Evolutionary conservation across 1,140 invertebrate genomes (phyloP).

Genomic region (Caenorhabditis remanei): DNA sequence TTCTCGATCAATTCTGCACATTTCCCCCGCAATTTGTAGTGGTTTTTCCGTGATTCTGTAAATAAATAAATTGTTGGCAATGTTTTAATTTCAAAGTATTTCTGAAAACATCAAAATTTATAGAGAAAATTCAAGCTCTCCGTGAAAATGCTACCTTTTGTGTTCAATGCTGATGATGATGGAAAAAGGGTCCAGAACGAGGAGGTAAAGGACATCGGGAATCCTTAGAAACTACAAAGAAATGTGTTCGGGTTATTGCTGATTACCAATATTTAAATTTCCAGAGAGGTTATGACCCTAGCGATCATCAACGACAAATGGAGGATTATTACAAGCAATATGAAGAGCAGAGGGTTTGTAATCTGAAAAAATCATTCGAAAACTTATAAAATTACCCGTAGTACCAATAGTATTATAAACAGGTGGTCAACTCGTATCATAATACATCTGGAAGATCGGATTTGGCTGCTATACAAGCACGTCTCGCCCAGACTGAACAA

Average conservation of each 20-base stretch:
- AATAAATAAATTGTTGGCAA: neutral
- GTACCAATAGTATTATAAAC: neutral
- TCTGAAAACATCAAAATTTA: constrained; percentile 13
- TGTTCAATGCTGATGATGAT: constrained; percentile 37
- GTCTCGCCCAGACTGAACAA: constrained; percentile 23
- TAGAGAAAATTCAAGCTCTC: neutral
- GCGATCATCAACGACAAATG: constrained; percentile 11
- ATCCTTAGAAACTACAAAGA: neutral
- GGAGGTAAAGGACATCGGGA: constrained; percentile 9
- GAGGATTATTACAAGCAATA: constrained; percentile 48
- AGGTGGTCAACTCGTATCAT: constrained; percentile 3
- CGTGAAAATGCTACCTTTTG: constrained; percentile 46
- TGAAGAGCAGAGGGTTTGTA: constrained; percentile 32
- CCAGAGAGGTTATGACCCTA: constrained; percentile 12
- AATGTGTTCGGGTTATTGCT: neutral
- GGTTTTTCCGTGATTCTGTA: neutral
- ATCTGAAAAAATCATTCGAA: neutral
- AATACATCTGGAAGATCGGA: neutral
- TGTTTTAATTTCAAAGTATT: neutral
- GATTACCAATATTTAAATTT: neutral
- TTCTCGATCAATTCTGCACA: neutral
- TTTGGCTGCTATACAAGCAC: constrained; percentile 17
- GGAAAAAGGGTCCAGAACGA: constrained; percentile 15
- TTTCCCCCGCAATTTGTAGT: neutral
- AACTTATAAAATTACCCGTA: neutral